Conservation (phyloP, 2,113 vertebrate species). For the Dermatemys mawii region DNA sequence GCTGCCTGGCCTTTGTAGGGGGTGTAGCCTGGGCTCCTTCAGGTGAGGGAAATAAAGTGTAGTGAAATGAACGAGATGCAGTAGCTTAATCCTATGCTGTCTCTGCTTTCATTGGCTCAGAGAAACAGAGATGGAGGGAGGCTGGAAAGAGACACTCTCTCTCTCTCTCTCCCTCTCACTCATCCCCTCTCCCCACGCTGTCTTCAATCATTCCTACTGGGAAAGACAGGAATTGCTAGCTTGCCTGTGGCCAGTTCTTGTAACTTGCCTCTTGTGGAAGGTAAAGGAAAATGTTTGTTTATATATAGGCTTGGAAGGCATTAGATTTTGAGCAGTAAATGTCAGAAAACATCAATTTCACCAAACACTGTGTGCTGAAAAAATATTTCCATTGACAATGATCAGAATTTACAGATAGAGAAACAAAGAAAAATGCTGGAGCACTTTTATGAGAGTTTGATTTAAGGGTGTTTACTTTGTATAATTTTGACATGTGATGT, state of each 20-base stretch:
- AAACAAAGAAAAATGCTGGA: neutral
- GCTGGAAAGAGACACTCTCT: neutral
- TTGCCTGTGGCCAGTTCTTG: neutral
- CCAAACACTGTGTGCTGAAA: neutral
- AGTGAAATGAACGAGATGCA: neutral
- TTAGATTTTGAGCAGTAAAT: neutral
- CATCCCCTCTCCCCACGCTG: neutral
- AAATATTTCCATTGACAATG: neutral
- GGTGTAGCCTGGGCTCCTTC: neutral
- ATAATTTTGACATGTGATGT: neutral
- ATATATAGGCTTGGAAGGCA: neutral
- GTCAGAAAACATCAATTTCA: neutral
- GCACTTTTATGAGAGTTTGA: neutral
- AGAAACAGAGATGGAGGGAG: neutral
- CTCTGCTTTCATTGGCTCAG: neutral
- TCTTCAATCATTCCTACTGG: neutral
- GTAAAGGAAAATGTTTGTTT: neutral
- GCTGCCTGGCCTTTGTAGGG: neutral
- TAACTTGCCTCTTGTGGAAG: neutral
- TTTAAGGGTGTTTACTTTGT: neutral
- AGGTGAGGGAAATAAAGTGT: fast-evolving
- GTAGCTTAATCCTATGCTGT: neutral
- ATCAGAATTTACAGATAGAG: neutral
- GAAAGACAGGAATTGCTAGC: neutral
- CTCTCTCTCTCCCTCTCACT: neutral